A percentile compares a stretch with the other conserved stretches of the same genome.
Evolutionary conservation across 2,113 vertebrate species (phyloP).

Genomic region (Okapia johnstoni): DNA sequence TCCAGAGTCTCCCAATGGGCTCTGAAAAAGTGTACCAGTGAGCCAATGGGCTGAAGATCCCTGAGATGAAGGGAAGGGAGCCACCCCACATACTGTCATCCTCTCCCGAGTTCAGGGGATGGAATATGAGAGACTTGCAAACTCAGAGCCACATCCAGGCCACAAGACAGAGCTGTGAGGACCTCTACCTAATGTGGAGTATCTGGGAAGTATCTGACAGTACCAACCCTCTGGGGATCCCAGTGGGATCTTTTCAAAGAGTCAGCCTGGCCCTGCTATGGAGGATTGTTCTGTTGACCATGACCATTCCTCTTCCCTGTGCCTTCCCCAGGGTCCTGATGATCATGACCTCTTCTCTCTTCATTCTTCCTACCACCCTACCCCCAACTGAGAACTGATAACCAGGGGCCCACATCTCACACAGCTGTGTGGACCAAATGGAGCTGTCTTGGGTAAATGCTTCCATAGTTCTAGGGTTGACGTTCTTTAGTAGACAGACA

Average conservation of each 20-base stretch:
- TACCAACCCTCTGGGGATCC: neutral
- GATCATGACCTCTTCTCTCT: neutral
- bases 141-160: neutral
- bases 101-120: neutral
- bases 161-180: neutral
- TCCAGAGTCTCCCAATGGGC: neutral
- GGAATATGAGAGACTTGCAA: neutral
- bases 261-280: neutral
- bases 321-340: neutral
- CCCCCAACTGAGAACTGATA: neutral
- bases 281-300: neutral
- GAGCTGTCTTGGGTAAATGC: neutral
- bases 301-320: neutral
- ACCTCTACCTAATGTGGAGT: too few species aligned
- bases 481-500: neutral
- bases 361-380: neutral
- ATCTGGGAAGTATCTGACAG: neutral
- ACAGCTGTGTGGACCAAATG: neutral
- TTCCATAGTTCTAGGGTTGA: neutral
- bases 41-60: neutral
- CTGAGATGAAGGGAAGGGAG: neutral
- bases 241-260: neutral
- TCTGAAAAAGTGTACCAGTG: neutral
- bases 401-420: neutral
- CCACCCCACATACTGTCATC: neutral